Conservation (phyloP, 2,888 invertebrate species). For the Cosmia trapezina region DNA sequence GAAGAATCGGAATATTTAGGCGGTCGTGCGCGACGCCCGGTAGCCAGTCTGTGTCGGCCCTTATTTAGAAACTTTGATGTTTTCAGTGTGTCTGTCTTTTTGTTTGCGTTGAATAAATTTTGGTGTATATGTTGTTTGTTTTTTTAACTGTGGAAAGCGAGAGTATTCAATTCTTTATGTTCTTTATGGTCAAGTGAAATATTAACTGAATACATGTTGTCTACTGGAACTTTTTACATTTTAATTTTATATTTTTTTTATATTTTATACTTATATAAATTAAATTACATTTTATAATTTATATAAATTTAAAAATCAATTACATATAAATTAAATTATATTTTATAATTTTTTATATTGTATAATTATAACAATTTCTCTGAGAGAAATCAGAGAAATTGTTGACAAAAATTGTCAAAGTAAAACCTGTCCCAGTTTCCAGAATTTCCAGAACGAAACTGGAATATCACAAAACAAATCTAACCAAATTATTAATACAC, state of each 20-base stretch:
- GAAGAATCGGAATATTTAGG: conserved; percentile 79
- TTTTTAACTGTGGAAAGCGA: conserved; percentile 53
- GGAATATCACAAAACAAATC: neutral
- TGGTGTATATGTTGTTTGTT: conserved; percentile 50
- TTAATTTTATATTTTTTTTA: too few relatives aligned
- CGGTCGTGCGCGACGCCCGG: conserved; percentile 77
- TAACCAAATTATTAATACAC: neutral
- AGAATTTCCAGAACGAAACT: too few relatives aligned
- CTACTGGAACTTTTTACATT: too few relatives aligned
- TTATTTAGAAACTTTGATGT: conserved; percentile 79
- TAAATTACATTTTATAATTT: too few relatives aligned
- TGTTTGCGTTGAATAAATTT: conserved; percentile 58
- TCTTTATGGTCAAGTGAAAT: neutral
- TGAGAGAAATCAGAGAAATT: too few relatives aligned
- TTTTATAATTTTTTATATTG: too few relatives aligned
- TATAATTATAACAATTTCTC: too few relatives aligned
- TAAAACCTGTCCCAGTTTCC: neutral
- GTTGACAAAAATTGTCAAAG: neutral
- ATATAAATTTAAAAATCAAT: too few relatives aligned
- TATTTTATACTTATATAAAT: too few relatives aligned
- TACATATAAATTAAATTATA: too few relatives aligned
- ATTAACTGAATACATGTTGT: neutral
- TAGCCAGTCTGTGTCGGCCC: conserved; percentile 75
- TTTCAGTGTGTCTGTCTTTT: conserved; percentile 49
- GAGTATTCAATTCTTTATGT: conserved; percentile 24